phyloP scores from a whole-genome alignment of 1,140 invertebrate species.

The Hylyphantes graminicola region DNA sequence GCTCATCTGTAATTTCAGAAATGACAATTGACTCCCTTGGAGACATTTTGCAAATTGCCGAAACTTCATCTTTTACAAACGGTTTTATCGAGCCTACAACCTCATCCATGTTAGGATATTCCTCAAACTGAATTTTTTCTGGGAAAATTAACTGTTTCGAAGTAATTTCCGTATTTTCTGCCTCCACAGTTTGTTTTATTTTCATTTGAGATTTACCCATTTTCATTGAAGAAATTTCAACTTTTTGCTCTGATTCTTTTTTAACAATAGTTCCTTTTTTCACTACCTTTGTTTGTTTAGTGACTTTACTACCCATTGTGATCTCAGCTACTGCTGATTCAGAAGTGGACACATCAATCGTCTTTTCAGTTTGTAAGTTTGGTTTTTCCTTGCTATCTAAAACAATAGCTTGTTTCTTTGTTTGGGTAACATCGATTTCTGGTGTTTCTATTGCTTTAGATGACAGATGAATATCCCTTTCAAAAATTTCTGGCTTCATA shows the following conservation, averaged over 20 bases:
- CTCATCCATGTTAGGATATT: slow-evolving; percentile 22
- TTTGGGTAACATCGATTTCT: slow-evolving; percentile 55
- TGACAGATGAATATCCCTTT: slow-evolving; percentile 46
- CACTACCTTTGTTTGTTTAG: slow-evolving; percentile 11
- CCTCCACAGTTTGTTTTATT: slow-evolving; percentile 51
- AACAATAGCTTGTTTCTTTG: slow-evolving; percentile 14
- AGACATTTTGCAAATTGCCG: slow-evolving; percentile 46
- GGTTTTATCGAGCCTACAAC: slow-evolving; percentile 15
- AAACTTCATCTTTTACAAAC: slow-evolving; percentile 21
- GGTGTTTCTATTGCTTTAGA: slow-evolving; percentile 25
- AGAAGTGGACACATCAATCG: slow-evolving; percentile 25
- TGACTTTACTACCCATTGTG: slow-evolving; percentile 14
- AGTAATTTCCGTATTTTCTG: slow-evolving; percentile 31
- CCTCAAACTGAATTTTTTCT: slow-evolving; percentile 31
- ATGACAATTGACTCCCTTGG: slow-evolving; percentile 56
- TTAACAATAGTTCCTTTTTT: slow-evolving; percentile 29
- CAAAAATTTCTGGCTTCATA: slow-evolving; percentile 31
- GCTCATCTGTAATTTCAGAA: slow-evolving; percentile 55
- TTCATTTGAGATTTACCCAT: slow-evolving; percentile 52
- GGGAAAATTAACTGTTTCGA: slow-evolving; percentile 29
- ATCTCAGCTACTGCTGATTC: slow-evolving; percentile 4
- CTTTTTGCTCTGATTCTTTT: slow-evolving; percentile 54
- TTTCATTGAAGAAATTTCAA: slow-evolving; percentile 61
- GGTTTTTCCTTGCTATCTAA: slow-evolving; percentile 56
- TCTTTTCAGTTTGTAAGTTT: slow-evolving; percentile 32